Conservation (phyloP, 1,140 invertebrate species). For the Neodiprion virginianus region DNA sequence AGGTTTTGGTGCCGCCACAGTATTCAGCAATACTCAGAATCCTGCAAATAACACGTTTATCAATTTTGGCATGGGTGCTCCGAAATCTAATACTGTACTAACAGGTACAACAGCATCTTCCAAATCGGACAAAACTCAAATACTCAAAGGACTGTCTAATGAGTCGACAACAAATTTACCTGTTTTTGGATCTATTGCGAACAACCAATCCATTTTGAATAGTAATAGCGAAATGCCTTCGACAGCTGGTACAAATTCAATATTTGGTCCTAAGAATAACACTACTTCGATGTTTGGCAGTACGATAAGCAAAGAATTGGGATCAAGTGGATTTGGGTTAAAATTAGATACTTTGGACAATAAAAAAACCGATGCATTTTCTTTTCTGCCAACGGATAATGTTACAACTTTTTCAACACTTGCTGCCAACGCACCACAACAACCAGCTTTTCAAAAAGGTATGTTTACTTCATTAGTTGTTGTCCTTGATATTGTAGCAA, state of each 20-base stretch:
- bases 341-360: slow-evolving; percentile 12
- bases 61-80: slow-evolving; percentile 18
- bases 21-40: slow-evolving; percentile 5
- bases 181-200: too few species aligned
- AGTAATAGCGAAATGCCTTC: too few species aligned
- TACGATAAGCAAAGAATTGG: too few species aligned
- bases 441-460: slow-evolving; percentile 50
- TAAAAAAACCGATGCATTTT: background rate
- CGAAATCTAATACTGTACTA: background rate
- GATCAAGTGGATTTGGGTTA: too few species aligned
- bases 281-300: too few species aligned
- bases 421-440: slow-evolving; percentile 36
- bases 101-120: background rate
- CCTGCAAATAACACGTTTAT: background rate
- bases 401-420: slow-evolving; percentile 42
- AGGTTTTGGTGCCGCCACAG: background rate
- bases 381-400: slow-evolving; percentile 33
- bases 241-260: too few species aligned
- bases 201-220: too few species aligned
- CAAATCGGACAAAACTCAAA: background rate
- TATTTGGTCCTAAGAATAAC: too few species aligned
- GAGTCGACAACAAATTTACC: too few species aligned
- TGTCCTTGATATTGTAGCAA: background rate
- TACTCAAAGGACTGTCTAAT: background rate
- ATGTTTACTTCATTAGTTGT: slow-evolving; percentile 8